Evolutionary conservation across 2,113 vertebrate genomes (phyloP).

Genomic region (Odocoileus hemionus): DNA sequence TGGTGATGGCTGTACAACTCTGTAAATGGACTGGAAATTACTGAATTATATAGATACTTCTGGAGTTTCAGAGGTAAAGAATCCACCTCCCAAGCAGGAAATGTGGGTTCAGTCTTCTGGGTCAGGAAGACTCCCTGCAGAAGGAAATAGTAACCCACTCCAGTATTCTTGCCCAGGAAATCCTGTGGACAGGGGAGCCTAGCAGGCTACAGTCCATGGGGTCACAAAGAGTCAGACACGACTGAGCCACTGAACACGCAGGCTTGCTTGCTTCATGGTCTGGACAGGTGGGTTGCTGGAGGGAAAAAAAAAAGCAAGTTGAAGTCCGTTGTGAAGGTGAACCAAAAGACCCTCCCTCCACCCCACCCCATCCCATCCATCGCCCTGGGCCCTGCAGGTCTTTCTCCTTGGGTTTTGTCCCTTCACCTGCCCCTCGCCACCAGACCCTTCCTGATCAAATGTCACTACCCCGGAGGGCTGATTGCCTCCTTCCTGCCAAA

Average conservation of each 20-base stretch:
- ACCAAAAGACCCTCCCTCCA: background rate
- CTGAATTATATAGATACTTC: background rate
- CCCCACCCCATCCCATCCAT: no score
- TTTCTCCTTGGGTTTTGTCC: background rate
- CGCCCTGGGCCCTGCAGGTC: no score
- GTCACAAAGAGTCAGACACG: background rate
- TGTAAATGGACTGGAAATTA: background rate
- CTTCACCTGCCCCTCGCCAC: no score
- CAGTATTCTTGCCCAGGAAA: background rate
- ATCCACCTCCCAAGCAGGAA: background rate
- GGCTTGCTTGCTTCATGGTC: background rate
- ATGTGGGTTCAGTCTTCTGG: background rate
- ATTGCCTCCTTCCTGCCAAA: background rate
- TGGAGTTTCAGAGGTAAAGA: background rate
- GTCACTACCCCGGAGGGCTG: background rate
- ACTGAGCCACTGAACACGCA: rapidly evolving
- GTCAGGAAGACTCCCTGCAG: background rate
- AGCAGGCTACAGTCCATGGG: background rate
- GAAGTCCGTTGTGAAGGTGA: background rate
- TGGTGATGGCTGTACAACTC: background rate
- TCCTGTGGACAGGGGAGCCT: background rate
- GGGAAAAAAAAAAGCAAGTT: background rate
- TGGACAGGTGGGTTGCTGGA: background rate
- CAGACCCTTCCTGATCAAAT: background rate
- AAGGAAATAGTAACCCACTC: background rate